phyloP scores from a whole-genome alignment of 2,113 vertebrate species.

The sheep (Ovis aries) region ARS-UI_Ramb_v3.0 NC_056057.1:55536501-55537000 shows the following conservation, averaged over 20 bases:
- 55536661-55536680: constrained; percentile 36
- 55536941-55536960: background rate
- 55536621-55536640: background rate
- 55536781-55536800: background rate
- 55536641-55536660: background rate
- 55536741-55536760: background rate
- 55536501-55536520: background rate
- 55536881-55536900: background rate
- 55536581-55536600: background rate
- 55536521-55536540: background rate
- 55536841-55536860: background rate
- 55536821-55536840: background rate
- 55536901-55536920: background rate
- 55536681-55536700: background rate
- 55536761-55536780: background rate
- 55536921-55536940: background rate
- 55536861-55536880: background rate
- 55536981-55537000: background rate
- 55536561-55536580: background rate
- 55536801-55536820: background rate
- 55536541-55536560: background rate
- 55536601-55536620: background rate
- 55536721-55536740: constrained; percentile 17
- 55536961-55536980: background rate
- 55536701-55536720: background rate